Percentiles rank a stretch among this genome's conserved stretches.
Conservation (phyloP, 2,113 vertebrate genomes). For the Brachyhypopomus gauderio region DNA sequence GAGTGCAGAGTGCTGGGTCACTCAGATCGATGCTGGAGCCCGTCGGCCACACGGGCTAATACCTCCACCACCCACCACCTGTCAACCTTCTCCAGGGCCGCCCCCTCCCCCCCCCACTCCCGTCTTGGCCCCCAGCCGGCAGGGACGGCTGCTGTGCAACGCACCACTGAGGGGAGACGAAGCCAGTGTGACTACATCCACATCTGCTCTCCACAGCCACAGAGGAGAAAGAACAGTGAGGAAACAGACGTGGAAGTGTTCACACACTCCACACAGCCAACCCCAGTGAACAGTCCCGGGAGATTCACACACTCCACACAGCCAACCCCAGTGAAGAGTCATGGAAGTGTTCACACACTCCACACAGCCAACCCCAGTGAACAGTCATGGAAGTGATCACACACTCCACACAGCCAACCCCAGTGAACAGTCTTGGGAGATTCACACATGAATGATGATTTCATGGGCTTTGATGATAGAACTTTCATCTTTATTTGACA, state of each 20-base stretch:
- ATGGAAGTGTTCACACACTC: slow-evolving; percentile 59
- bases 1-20: slow-evolving; percentile 96
- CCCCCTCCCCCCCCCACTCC: slow-evolving; percentile 86
- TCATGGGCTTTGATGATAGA: slow-evolving; percentile 65
- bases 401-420: slow-evolving; percentile 75
- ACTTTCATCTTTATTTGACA: slow-evolving; percentile 59
- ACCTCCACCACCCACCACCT: slow-evolving; percentile 76
- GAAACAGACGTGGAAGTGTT: slow-evolving; percentile 88
- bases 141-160: slow-evolving; percentile 88
- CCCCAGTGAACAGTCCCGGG: too few species aligned
- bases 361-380: slow-evolving; percentile 72
- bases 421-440: slow-evolving; percentile 55
- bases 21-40: slow-evolving; percentile 97
- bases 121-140: slow-evolving; percentile 84
- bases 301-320: slow-evolving; percentile 67
- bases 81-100: slow-evolving; percentile 91
- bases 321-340: too few species aligned
- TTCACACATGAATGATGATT: slow-evolving; percentile 45
- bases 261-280: slow-evolving; percentile 54
- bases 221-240: slow-evolving; percentile 87
- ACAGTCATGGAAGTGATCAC: background rate
- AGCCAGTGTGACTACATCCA: slow-evolving; percentile 89
- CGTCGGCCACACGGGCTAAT: slow-evolving; percentile 82
- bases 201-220: slow-evolving; percentile 84
- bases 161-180: slow-evolving; percentile 91